Evolutionary conservation across 2,797 vertebrate genomes (phyloP).

Genomic region (Craterocephalus amniculus): DNA sequence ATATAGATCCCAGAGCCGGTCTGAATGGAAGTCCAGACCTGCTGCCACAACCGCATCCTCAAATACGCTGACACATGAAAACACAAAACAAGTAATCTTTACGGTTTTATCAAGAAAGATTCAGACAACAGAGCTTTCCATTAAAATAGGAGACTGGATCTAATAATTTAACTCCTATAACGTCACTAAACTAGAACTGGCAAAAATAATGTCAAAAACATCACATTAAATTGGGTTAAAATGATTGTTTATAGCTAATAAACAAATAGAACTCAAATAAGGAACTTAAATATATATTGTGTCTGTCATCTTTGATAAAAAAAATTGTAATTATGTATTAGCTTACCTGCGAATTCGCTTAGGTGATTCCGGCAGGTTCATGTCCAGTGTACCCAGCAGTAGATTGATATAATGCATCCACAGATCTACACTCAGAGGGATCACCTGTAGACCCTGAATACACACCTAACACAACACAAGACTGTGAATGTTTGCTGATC

Average conservation of each 20-base stretch:
- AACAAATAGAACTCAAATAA: neutral
- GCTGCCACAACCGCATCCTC: constrained; percentile 82
- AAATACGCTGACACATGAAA: constrained; percentile 78
- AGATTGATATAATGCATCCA: constrained; percentile 91
- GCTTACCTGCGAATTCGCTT: constrained; percentile 83
- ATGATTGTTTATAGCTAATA: neutral
- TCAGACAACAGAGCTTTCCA: neutral
- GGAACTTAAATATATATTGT: neutral
- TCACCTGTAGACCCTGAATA: constrained; percentile 82
- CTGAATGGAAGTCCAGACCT: constrained; percentile 89
- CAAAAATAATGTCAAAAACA: neutral
- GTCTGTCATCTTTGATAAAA: neutral
- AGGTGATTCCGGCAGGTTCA: constrained; percentile 83
- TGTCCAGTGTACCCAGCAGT: constrained; percentile 85
- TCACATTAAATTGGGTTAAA: neutral
- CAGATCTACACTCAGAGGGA: constrained; percentile 88
- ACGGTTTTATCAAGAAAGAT: neutral
- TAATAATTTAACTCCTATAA: neutral
- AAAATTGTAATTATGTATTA: rapidly evolving
- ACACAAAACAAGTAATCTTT: neutral
- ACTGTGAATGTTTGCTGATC: neutral
- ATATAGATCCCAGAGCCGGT: constrained; percentile 89
- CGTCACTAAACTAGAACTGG: neutral
- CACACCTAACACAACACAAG: constrained; percentile 80
- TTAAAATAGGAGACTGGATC: neutral